A percentile compares a stretch with the other conserved stretches of the same genome.
Evolutionary conservation across 2,113 vertebrate species (phyloP).

Genomic region (Caretta caretta): DNA sequence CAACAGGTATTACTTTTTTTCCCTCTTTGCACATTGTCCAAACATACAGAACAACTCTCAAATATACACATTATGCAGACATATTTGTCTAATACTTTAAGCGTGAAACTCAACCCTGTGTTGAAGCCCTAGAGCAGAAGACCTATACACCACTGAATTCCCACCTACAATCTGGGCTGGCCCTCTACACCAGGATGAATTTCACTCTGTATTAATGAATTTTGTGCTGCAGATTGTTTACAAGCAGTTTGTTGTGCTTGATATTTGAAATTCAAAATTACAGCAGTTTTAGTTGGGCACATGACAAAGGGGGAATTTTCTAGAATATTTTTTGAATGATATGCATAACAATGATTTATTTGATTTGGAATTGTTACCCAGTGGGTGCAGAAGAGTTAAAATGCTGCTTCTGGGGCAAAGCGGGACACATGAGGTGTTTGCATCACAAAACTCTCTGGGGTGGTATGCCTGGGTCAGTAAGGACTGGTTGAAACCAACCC

Average conservation of each 20-base stretch:
- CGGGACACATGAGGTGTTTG: background rate
- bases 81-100: fast-evolving
- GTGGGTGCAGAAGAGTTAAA: background rate
- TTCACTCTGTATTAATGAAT: fast-evolving
- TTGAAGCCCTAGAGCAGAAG: fast-evolving
- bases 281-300: background rate
- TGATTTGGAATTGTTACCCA: background rate
- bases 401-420: background rate
- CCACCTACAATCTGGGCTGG: fast-evolving
- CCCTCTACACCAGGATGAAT: fast-evolving
- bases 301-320: background rate
- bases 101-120: background rate
- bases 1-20: background rate
- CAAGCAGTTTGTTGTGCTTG: background rate
- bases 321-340: background rate
- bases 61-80: fast-evolving
- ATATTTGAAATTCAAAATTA: background rate
- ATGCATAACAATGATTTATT: background rate
- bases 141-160: fast-evolving
- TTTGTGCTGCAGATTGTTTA: background rate
- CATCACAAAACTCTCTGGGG: background rate
- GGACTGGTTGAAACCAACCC: background rate
- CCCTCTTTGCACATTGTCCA: fast-evolving
- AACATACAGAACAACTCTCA: background rate
- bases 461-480: background rate